Conservation (phyloP, 2,113 vertebrate species). For the Cryptoleucopteryx plumbea region DNA sequence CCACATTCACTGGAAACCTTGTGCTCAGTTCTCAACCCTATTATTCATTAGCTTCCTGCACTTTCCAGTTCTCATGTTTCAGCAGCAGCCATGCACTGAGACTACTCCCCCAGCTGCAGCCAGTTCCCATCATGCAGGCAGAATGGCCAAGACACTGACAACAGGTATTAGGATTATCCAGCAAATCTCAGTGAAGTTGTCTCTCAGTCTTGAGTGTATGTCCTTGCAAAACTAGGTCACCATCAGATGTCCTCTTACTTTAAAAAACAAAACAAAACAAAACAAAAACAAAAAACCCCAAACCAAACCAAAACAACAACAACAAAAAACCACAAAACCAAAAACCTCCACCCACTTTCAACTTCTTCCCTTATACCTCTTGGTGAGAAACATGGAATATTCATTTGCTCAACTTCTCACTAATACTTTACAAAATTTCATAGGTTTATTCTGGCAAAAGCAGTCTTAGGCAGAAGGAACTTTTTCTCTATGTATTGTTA, state of each 20-base stretch:
- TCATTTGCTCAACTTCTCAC: background rate
- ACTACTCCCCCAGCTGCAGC: background rate
- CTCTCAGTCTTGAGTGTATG: background rate
- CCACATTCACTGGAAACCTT: background rate
- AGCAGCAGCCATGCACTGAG: background rate
- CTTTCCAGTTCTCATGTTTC: background rate
- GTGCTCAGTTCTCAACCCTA: background rate
- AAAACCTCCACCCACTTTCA: background rate
- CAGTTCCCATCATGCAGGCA: background rate
- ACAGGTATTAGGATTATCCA: background rate
- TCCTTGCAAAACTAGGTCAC: background rate
- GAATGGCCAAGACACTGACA: background rate
- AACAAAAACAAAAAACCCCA: background rate
- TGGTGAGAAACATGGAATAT: background rate
- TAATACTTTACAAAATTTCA: background rate
- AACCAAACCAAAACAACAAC: no score
- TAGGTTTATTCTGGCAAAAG: background rate
- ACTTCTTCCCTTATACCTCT: background rate
- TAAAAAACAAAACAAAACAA: background rate
- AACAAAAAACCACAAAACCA: background rate
- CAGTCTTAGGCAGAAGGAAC: background rate
- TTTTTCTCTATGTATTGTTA: background rate
- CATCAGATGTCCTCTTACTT: background rate
- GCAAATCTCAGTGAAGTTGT: background rate
- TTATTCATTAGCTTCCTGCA: background rate